Conservation (phyloP, 2,797 vertebrate species). For the Microhierax caerulescens region DNA sequence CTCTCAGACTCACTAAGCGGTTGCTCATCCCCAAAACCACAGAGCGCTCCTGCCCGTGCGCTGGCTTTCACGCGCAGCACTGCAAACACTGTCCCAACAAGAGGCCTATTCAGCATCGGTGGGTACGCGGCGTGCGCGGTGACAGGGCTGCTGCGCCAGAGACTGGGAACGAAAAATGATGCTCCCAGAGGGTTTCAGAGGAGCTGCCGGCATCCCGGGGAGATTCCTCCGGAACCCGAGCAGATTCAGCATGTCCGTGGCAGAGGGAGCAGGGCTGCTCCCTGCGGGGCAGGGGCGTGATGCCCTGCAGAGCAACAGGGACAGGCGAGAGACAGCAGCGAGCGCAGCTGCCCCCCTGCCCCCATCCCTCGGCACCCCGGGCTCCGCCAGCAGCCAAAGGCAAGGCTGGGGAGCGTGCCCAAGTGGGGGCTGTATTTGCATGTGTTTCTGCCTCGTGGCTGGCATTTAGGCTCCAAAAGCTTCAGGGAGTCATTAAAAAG, state of each 20-base stretch:
- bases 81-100: background rate
- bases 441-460: background rate
- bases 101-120: background rate
- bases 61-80: background rate
- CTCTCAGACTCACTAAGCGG: background rate
- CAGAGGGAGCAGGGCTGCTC: background rate
- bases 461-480: background rate
- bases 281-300: rapidly evolving
- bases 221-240: background rate
- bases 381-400: background rate
- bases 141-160: background rate
- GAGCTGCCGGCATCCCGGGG: background rate
- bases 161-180: background rate
- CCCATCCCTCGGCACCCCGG: background rate
- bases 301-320: background rate
- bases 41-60: background rate
- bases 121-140: background rate
- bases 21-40: background rate
- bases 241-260: background rate
- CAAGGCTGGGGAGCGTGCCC: background rate
- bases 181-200: background rate
- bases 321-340: background rate
- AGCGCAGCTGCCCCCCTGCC: too few relatives aligned
- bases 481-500: background rate
- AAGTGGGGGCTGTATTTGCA: too few relatives aligned